Percentiles rank a stretch among this genome's conserved stretches.
These are phyloP conservation scores for Catharus ustulatus DNA, from an alignment of 2,797 vertebrate species.

Conservation along the genomic window DNA sequence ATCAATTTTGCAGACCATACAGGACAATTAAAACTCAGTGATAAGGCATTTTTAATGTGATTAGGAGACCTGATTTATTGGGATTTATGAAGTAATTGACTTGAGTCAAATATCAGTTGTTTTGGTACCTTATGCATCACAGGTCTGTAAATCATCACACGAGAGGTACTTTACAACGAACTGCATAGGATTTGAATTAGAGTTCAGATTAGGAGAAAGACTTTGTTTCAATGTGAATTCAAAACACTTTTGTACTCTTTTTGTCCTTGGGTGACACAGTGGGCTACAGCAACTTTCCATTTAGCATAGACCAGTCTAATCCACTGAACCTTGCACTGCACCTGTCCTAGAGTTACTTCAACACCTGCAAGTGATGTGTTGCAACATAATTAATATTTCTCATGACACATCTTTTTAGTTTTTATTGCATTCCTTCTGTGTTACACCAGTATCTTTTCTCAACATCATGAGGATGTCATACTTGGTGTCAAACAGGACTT, in stretches of 20 bases:
- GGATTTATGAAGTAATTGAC: constrained; percentile 30
- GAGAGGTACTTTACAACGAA: constrained; percentile 22
- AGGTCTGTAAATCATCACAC: constrained; percentile 14
- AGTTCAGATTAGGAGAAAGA: not conserved
- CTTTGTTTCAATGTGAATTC: not conserved
- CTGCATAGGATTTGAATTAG: not conserved
- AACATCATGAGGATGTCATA: not conserved
- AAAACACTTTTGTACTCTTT: not conserved
- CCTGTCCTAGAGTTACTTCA: not conserved
- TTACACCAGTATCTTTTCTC: not conserved
- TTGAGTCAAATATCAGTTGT: not conserved
- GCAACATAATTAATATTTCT: not conserved
- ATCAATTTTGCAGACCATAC: constrained; percentile 24
- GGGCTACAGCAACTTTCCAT: not conserved
- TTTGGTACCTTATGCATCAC: not conserved
- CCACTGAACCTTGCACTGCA: not conserved
- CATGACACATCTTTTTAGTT: not conserved
- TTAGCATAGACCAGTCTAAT: not conserved
- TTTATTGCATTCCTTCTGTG: not conserved
- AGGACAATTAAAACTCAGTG: constrained; percentile 27
- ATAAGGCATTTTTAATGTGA: constrained; percentile 53
- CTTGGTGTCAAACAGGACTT: not conserved
- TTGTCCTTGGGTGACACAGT: not conserved
- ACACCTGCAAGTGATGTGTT: not conserved
- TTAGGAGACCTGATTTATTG: constrained; percentile 53